Base-by-base conservation (phyloP, 2,797 vertebrate species). In the Scarus forsteni region DNA sequence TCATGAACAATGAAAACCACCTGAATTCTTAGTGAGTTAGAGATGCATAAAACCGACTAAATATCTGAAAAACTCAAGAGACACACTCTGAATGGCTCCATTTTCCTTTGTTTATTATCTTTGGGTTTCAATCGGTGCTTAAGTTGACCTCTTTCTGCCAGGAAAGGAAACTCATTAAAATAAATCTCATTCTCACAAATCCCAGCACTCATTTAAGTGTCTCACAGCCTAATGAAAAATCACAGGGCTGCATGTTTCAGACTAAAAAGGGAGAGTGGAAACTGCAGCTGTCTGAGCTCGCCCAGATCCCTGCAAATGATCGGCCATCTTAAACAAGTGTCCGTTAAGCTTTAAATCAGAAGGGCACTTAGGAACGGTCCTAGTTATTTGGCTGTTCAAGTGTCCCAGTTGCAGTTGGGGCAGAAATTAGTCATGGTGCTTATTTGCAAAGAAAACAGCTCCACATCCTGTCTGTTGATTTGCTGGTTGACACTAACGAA, bases 361-460 rank as follows among this genome's bases (percentile, higher is more conserved):
- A 65, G 73, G 39, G 57, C 66, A 79, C 62, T 81, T 71, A 64
- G 70, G 38, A 68, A 50, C 8, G 1, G 59, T 75, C 62, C 44
- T 53, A 51, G 36, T 70, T 56, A 66, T 12, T 19, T 66, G 70
- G 65, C 57, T 72, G 64, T 81, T 79, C 50, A 53, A 77, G 70
- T 44, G 40, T 77, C 61, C 69, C 55, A 51, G 55, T 68, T 59
- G 16, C 55, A 51, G 55, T 68, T 59, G 16, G 52, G 70, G 77
- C 48, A 81, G 75, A 84, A 78, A 72, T 85, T 70, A 52, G 70
- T 85, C 79, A 75, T 42, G 40, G 43, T 74, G 82, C 27, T 81
- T 90, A 77, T 92, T 89, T 92, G 85, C n/a, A 85, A 69, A 86
- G 83, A 86, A 92, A 92, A 90, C 83, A 88, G 46, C 61, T 70